phyloP scores from a whole-genome alignment of 2,797 vertebrate genomes.

The Mus spretus region DNA sequence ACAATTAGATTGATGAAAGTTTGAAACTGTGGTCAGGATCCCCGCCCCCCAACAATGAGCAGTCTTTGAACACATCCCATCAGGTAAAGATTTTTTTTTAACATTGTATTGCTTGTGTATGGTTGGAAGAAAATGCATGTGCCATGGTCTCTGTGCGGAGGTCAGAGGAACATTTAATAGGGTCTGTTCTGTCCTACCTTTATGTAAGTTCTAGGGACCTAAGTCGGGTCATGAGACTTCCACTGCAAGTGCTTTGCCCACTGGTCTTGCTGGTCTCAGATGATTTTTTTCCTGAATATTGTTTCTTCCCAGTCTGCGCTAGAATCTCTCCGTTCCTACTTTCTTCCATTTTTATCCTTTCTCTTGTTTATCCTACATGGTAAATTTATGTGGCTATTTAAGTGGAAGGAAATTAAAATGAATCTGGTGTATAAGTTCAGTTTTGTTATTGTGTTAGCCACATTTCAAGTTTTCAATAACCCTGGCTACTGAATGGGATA shows the following conservation, averaged over 20 bases:
- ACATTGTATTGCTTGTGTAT: neutral
- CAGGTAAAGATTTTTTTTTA: neutral
- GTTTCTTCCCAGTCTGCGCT: slow-evolving; percentile 14
- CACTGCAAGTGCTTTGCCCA: neutral
- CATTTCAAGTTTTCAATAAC: neutral
- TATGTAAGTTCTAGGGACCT: neutral
- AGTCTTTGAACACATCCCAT: slow-evolving; percentile 8
- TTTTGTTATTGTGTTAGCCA: neutral
- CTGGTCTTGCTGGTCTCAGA: neutral
- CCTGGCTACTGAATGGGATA: neutral
- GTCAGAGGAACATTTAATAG: neutral
- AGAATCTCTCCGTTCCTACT: slow-evolving; percentile 4
- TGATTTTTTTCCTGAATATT: neutral
- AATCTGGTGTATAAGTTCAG: too few species aligned
- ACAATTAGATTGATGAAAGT: slow-evolving; percentile 37
- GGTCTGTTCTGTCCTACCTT: neutral
- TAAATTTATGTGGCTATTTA: neutral
- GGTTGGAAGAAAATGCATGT: neutral
- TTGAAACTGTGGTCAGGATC: neutral
- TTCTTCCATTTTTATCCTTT: slow-evolving; percentile 43
- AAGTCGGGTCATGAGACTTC: neutral
- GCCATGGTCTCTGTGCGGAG: neutral
- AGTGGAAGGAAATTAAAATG: neutral
- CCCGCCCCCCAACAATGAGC: neutral
- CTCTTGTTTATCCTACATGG: neutral